A percentile compares a stretch with the other conserved stretches of the same genome.
Evolutionary conservation across 1,140 invertebrate species (phyloP).

Genomic region (Meloidogyne exigua): DNA sequence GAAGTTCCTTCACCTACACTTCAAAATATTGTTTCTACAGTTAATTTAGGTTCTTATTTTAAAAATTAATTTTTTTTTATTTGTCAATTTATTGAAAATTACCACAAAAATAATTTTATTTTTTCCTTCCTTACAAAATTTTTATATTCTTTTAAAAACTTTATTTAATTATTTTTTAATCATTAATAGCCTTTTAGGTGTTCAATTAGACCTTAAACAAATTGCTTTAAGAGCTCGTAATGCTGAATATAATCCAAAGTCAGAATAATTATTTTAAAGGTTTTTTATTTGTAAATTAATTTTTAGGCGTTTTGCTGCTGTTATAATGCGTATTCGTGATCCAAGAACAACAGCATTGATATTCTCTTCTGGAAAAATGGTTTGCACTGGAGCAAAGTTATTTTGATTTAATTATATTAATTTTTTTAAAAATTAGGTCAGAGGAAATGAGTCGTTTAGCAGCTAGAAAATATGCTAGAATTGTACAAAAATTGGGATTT

Average conservation of each 20-base stretch:
- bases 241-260: slow-evolving; percentile 92
- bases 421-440: slow-evolving; percentile 1
- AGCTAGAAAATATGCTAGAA: slow-evolving; percentile 75
- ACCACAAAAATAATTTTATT: too few relatives aligned
- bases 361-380: slow-evolving; percentile 99
- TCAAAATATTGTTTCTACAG: slow-evolving; percentile 63
- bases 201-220: slow-evolving; percentile 88
- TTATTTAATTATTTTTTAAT: slow-evolving; percentile 7
- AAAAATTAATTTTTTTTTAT: too few relatives aligned
- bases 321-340: slow-evolving; percentile 98
- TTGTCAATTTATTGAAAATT: too few relatives aligned
- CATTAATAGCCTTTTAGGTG: slow-evolving; percentile 41
- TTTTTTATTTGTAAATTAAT: background rate
- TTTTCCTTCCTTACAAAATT: too few relatives aligned
- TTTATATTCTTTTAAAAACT: slow-evolving; percentile 1
- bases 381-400: slow-evolving; percentile 99
- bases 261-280: background rate
- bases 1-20: slow-evolving; percentile 55
- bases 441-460: slow-evolving; percentile 72
- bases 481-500: slow-evolving; percentile 97
- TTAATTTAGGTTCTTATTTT: slow-evolving; percentile 53
- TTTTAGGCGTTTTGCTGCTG: slow-evolving; percentile 92
- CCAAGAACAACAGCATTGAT: slow-evolving; percentile 97
- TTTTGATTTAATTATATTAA: slow-evolving; percentile 72
- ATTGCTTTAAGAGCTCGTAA: slow-evolving; percentile 98